Base-by-base conservation (phyloP, 2,113 vertebrate species). In the Tiliqua scincoides region DNA sequence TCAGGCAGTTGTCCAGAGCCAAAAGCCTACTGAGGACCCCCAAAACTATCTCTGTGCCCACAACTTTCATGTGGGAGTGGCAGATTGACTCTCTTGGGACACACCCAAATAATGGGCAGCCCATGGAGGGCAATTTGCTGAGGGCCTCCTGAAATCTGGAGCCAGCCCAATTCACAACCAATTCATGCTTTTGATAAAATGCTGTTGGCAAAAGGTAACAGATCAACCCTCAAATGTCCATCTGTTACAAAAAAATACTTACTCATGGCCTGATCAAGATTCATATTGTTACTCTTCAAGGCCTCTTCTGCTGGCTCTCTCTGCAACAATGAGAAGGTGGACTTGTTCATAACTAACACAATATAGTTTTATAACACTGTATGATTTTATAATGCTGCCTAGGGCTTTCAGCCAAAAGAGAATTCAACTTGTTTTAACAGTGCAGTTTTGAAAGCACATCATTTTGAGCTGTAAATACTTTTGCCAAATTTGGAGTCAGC, bases 181-280 rank as follows among this genome's bases (percentile, higher is more conserved):
- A 43, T n/a, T 3, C n/a, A 48, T 48, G 52, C 6, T 15, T 62
- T 65, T 40, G 23, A 72, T 14, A 79, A 79, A 82, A 89, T 86
- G 82, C 79, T 20, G 40, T 54, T 52, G 57, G 78, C 25, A 79
- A 79, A 89, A 74, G 1, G 72, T 70, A 3, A 12, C 48, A 61
- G 37, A 82, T 20, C 0, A 40, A 87, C 73, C 14, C 43, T 59
- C 71, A 71, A 27, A 35, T 30, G 3, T 10, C 7, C 21, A 67
- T 32, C 57, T 62, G 9, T 75, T 81, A 88, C 59, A 89, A 30
- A 89, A n/a, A n/a, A 84, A 74, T 74, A 98, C 99, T 98, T 95
- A 99, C 99, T 99, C 98, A 99, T 99, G 96, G 99, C 99, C 98
- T 99, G 98, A 94, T 99, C 99, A 3, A 99, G 97, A 95, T 99